A percentile compares a stretch with the other conserved stretches of the same genome.
phyloP scores from a whole-genome alignment of 2,888 invertebrate genomes.

The Caenorhabditis sp. region DNA sequence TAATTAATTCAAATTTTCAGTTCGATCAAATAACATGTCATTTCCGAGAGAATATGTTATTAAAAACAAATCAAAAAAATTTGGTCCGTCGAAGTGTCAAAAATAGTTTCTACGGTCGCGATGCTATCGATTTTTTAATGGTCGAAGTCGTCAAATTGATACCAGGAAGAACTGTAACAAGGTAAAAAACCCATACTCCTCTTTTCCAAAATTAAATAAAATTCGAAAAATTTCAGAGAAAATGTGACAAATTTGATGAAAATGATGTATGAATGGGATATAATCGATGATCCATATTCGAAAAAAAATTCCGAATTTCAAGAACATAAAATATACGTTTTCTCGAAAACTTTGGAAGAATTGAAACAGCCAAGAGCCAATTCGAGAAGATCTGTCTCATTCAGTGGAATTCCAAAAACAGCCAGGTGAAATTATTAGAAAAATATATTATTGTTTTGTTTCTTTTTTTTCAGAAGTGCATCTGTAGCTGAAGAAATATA shows the following conservation, averaged over 20 bases:
- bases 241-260: not conserved
- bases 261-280: not conserved
- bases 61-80: not conserved
- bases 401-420: not conserved
- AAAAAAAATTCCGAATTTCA: not conserved
- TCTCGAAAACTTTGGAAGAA: not conserved
- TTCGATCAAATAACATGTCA: not conserved
- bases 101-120: not conserved
- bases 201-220: no score
- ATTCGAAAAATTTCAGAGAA: not conserved
- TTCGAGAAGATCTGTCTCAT: not conserved
- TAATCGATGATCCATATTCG: not conserved
- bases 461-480: not conserved
- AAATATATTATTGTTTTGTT: not conserved
- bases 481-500: not conserved
- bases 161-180: not conserved
- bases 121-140: not conserved
- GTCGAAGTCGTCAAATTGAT: not conserved
- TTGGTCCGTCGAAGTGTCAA: not conserved
- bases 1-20: not conserved
- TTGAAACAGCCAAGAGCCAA: not conserved
- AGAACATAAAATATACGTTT: not conserved
- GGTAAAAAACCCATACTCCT: no score
- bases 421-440: not conserved
- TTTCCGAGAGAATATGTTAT: not conserved